Evolutionary conservation across 1,140 invertebrate genomes (phyloP), one percentile per base, ranked within the genome.

Genomic region (Cephus cinctus): DNA sequence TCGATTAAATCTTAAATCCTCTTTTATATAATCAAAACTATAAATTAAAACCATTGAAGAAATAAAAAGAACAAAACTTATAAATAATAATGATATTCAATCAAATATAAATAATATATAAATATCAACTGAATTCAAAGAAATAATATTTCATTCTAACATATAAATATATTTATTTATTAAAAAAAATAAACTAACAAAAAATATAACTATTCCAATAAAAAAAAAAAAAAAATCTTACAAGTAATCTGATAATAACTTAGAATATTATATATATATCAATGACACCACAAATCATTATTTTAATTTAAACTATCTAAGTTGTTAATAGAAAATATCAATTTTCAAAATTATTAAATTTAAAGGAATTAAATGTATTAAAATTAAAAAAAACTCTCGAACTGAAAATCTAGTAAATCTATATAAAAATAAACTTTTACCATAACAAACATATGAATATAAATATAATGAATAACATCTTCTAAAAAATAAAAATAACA

Each of bases 251-350:
- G 65, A 65, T 62, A 63, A 73, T 72, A 67, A 71, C 59, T 65
- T 72, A 75, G 72, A 65, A 66, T 73, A 58, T 68, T 51, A 57
- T 69, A 47, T 47, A 58, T 65, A 77, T 73, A 75, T 78, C 63
- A 71, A 75, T 81, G 74, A 79, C 52, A 53, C 76, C 79, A 81
- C 80, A 81, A 80, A 80, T 80, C 71, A 81, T 78, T 65, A 78
- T 81, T 82, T 81, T 75, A 56, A 44, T 67, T 79, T 80, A 82
- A 81, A 77, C 78, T 81, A 78, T 77, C 79, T 80, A 80, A 73
- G 67, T 76, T n/a, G n/a, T n/a, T 76, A 72, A 78, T 72, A 63
- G 66, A 73, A 71, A 65, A 65, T 72, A 59, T 77, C 74, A 61
- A 70, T 59, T 63, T 78, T 77, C 69, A 82, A 64, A 79, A 82